Conservation (phyloP, 2,888 invertebrate genomes). For the Eustalomyia histrio region DNA sequence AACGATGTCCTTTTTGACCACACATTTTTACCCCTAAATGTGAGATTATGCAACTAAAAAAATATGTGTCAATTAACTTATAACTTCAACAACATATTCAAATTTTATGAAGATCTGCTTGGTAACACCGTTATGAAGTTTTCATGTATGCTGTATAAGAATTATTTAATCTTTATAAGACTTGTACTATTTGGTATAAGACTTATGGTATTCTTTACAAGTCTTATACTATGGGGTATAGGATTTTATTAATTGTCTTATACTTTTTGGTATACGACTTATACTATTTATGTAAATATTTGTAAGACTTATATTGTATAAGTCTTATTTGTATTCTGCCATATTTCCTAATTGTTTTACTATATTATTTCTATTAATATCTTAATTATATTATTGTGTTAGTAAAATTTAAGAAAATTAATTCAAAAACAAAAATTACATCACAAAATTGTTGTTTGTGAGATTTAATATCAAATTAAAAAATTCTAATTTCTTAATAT, state of each 20-base stretch:
- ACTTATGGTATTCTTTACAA: not conserved
- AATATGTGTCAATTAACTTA: no score
- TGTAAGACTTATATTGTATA: not conserved
- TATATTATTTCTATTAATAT: conserved; percentile 5
- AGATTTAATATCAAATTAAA: conserved; percentile 37
- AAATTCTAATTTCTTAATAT: conserved; percentile 23
- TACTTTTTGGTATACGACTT: not conserved
- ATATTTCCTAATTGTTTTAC: conserved; percentile 36
- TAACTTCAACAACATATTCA: no score
- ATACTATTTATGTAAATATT: not conserved
- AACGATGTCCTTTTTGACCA: no score
- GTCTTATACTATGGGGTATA: not conserved
- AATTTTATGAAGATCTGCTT: no score
- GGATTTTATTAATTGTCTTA: not conserved
- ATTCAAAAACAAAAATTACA: not conserved
- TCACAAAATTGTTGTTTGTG: conserved; percentile 20
- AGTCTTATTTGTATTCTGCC: conserved; percentile 36
- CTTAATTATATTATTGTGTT: conserved; percentile 13
- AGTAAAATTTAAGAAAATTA: not conserved
- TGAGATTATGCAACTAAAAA: no score
- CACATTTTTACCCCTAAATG: no score
- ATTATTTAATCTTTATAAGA: no score
- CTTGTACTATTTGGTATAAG: not conserved
- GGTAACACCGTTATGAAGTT: no score
- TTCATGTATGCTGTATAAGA: no score